Evolutionary conservation across 2,797 vertebrate genomes (phyloP), one percentile per base, ranked within the genome.

Genomic region (Coregonus sp.): DNA sequence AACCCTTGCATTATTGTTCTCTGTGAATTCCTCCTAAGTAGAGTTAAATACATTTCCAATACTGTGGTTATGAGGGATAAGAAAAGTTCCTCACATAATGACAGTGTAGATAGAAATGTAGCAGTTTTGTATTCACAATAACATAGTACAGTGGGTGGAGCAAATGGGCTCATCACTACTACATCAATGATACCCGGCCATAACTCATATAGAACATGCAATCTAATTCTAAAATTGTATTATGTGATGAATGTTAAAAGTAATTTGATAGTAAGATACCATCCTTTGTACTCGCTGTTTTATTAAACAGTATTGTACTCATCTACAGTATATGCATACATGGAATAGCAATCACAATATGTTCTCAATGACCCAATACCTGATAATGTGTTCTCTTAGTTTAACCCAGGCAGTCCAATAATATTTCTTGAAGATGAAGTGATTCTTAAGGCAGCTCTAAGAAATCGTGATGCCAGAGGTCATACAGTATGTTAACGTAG

Each of bases 331-430:
- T 47, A 47, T 47, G 2, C 2, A 47, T 47, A 47, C 2, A 12
- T 47, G 40, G 40, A 12, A 47, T 59, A 59, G 56, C n/a, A 59
- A 59, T 59, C 56, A 59, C 5, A 18, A 11, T 66, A 31, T 9
- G 7, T 2, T 70, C 9, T 68, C 71, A 77, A 61, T 47, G 56
- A 73, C 51, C 79, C 82, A 87, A 78, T 83, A 67, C 76, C 12
- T 47, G 40, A 75, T 1, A 33, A 51, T 20, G n/a, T 14, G 18
- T 82, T 75, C 76, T 67, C 50, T 66, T 59, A 72, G 47, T 18
- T 2, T 59, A 78, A 75, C 74, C 71, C 84, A 81, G 73, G 80
- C 56, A 59, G 56, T 72, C 15, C 20, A 72, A 52, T 2, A 18
- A 0, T 14, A 29, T 29, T 18, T 33, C 11, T 52, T 47, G 11